Evolutionary conservation across 2,113 vertebrate genomes (phyloP).

Genomic region (Atherinomorus stipes): DNA sequence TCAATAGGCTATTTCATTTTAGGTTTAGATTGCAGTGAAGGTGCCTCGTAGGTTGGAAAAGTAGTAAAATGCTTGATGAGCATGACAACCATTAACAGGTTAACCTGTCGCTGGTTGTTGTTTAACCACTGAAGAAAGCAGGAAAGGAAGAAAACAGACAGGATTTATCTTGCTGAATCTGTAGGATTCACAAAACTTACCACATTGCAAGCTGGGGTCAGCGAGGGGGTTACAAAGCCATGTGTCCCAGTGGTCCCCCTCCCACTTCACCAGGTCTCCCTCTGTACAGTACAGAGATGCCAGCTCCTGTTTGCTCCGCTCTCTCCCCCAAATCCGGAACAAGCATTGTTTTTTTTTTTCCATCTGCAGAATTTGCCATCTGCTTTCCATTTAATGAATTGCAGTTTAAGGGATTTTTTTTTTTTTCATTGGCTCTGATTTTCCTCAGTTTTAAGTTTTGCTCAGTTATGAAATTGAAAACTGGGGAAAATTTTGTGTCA

Average conservation of each 20-base stretch:
- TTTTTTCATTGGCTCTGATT: no score
- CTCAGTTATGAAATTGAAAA: no score
- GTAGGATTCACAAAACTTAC: conserved; percentile 65
- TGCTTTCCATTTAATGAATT: neutral
- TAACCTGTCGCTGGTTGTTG: neutral
- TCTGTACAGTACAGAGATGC: conserved; percentile 68
- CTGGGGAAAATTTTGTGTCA: no score
- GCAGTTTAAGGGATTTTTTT: no score
- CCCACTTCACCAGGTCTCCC: conserved; percentile 87
- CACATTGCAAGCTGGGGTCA: conserved; percentile 81
- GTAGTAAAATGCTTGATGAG: conserved; percentile 34
- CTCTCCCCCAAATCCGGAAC: conserved; percentile 87
- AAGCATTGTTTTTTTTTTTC: conserved; percentile 29
- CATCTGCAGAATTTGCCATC: no score
- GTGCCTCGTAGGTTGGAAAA: neutral
- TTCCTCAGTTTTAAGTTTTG: no score
- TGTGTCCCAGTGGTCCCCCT: conserved; percentile 79
- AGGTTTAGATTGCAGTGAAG: neutral
- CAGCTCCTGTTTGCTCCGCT: conserved; percentile 71
- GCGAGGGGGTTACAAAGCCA: neutral
- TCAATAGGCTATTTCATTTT: conserved; percentile 54
- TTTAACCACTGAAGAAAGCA: conserved; percentile 6
- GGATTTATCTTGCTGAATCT: neutral
- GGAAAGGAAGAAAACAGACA: neutral
- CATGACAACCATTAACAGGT: conserved; percentile 11